Evolutionary conservation across 1,140 invertebrate species (phyloP).

Genomic region (Lethrus apterus): DNA sequence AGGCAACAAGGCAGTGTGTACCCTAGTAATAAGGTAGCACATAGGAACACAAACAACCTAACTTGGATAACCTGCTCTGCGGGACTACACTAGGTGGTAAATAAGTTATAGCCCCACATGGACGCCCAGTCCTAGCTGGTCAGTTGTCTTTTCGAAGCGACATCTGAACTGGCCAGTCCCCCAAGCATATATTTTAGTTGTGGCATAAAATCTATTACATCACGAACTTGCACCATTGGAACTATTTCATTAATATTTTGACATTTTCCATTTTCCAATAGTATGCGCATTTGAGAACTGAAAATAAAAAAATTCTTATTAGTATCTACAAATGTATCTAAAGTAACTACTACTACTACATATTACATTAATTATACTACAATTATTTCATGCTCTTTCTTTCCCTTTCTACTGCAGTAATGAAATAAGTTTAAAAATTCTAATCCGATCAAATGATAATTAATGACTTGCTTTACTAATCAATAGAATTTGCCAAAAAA

Average conservation of each 20-base stretch:
- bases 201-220: conserved; percentile 77
- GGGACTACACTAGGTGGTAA: not conserved
- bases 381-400: too few relatives aligned
- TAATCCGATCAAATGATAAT: too few relatives aligned
- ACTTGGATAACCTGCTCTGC: not conserved
- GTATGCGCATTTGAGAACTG: conserved; percentile 60
- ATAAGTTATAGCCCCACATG: conserved; percentile 27
- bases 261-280: conserved; percentile 11
- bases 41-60: conserved; percentile 1
- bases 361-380: too few relatives aligned
- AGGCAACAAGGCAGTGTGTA: not conserved
- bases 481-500: too few relatives aligned
- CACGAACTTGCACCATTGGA: conserved; percentile 69
- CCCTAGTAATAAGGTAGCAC: not conserved
- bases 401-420: not conserved
- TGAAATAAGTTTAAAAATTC: too few relatives aligned
- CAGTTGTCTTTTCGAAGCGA: conserved; percentile 50
- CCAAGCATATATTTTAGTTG: conserved; percentile 75
- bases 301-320: conserved; percentile 22
- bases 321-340: too few relatives aligned
- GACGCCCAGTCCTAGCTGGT: conserved; percentile 54
- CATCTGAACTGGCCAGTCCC: conserved; percentile 34
- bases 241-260: conserved; percentile 45
- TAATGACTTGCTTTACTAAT: too few relatives aligned
- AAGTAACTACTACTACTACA: too few relatives aligned